Base-by-base conservation (phyloP, 2,888 invertebrate species). In the Brachylomia viminalis region DNA sequence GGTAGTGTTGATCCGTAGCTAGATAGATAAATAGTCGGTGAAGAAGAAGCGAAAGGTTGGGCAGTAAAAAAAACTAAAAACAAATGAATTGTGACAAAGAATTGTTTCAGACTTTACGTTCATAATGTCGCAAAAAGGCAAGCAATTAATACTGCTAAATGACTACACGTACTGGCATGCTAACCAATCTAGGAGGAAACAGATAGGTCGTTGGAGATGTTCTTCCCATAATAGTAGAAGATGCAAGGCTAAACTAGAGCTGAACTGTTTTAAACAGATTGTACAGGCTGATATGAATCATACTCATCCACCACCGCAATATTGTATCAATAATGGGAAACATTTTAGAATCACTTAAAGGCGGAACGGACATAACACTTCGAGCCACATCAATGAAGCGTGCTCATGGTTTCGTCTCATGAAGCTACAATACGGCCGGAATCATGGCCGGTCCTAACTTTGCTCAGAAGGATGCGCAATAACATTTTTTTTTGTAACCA, bases 151-250 rank as follows among this genome's bases (percentile, higher is more conserved):
- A 65, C 64, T 88, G 67, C 27, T 88, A 10, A 73, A 83, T 42
- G 80, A 86, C 0, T 90, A 87, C 59, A 90, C 84, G 8, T 91
- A 89, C 66, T 84, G 83, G 30, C 82, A 74, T 65, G 75, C 76
- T 4, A 80, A 79, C 38, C 47, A 71, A 33, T 27, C 72, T 23
- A 33, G 80, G 49, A 59, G 62, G 68, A 82, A 69, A 61, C n/a
- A 58, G 0, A 82, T 82, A 61, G 72, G 45, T 17, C 76, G 56
- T 23, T 75, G 66, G 86, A 82, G 71, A 77, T 80, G 66, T 42
- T 82, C 82, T 1, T 82, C 85, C 0, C 85, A 84, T 23, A 75
- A 81, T 2, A 83, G 81, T 61, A 83, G 69, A 47, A 75, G 45
- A 56, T 84, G 84, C n/a, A 85, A 83, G 13, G 84, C 84, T 17